phyloP scores from a whole-genome alignment of 2,113 vertebrate species.

The Protobothrops flavoviridis region DNA sequence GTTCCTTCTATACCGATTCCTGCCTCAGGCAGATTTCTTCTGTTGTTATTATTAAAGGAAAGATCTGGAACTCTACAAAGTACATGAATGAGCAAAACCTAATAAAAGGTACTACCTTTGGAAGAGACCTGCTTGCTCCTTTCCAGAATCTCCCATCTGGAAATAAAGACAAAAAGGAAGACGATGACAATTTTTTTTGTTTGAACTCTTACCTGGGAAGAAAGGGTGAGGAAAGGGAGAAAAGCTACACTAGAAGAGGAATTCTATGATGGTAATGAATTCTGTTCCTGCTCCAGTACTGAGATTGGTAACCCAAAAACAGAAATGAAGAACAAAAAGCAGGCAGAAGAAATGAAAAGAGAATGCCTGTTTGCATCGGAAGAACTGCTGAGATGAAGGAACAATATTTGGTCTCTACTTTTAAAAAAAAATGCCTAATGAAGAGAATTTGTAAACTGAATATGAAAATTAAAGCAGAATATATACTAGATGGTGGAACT shows the following conservation, averaged over 20 bases:
- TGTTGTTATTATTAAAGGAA: background rate
- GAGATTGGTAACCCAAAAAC: background rate
- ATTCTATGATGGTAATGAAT: background rate
- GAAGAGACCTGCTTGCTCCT: slow-evolving; percentile 1
- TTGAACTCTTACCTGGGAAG: background rate
- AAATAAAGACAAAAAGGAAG: slow-evolving; percentile 29
- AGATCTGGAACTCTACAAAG: background rate
- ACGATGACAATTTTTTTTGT: background rate
- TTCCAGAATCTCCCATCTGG: slow-evolving; percentile 24
- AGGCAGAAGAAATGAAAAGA: background rate
- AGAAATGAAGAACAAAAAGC: background rate
- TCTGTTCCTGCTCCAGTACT: background rate
- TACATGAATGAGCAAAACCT: background rate
- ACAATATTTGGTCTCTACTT: background rate
- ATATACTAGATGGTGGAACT: background rate
- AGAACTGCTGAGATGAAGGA: background rate
- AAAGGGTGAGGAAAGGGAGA: background rate
- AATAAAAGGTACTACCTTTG: slow-evolving; percentile 53
- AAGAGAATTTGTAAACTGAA: background rate
- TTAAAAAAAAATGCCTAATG: background rate
- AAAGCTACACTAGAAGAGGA: background rate
- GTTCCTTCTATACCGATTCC: background rate
- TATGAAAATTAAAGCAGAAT: background rate
- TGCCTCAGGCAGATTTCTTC: background rate
- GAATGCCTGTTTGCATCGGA: background rate